Percentiles rank a stretch among this genome's conserved stretches.
phyloP scores from a whole-genome alignment of 2,797 vertebrate genomes.

The Xiphophorus birchmanni region DNA sequence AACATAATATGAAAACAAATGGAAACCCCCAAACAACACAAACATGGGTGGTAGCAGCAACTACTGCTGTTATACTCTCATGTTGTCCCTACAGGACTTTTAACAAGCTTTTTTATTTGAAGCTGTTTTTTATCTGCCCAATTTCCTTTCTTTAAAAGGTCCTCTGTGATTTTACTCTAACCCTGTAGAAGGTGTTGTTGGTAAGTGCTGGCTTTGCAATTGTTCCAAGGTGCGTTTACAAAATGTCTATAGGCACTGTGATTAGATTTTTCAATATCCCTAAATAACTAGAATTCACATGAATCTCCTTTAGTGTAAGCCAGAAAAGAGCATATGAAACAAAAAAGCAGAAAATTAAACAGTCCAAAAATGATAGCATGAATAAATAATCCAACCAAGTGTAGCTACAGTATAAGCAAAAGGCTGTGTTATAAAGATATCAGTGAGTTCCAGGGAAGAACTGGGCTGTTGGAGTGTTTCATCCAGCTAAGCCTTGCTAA shows the following conservation, averaged over 20 bases:
- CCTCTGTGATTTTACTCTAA: slow-evolving; percentile 86
- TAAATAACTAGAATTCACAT: slow-evolving; percentile 29
- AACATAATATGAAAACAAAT: slow-evolving; percentile 14
- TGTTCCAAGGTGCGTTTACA: slow-evolving; percentile 42
- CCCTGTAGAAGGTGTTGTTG: slow-evolving; percentile 76
- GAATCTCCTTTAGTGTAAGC: slow-evolving; percentile 40
- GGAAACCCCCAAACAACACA: slow-evolving; percentile 53
- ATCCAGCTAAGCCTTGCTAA: slow-evolving; percentile 84
- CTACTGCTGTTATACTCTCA: slow-evolving; percentile 51
- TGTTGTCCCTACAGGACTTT: slow-evolving; percentile 45
- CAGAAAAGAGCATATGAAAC: slow-evolving; percentile 42
- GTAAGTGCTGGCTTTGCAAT: slow-evolving; percentile 69
- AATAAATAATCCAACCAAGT: slow-evolving; percentile 71
- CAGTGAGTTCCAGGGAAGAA: slow-evolving; percentile 79
- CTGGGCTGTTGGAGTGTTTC: slow-evolving; percentile 81
- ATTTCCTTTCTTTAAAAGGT: slow-evolving; percentile 89
- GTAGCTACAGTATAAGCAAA: slow-evolving; percentile 61
- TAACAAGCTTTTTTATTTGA: slow-evolving; percentile 65
- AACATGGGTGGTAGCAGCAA: slow-evolving; percentile 55
- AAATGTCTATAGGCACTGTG: slow-evolving; percentile 29
- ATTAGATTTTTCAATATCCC: slow-evolving; percentile 41
- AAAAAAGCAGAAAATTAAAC: slow-evolving; percentile 53
- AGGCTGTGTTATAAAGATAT: slow-evolving; percentile 83
- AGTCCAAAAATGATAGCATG: slow-evolving; percentile 59
- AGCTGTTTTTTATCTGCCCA: slow-evolving; percentile 88